phyloP scores from a whole-genome alignment of 2,797 vertebrate genomes.

The Crenichthys baileyi region DNA sequence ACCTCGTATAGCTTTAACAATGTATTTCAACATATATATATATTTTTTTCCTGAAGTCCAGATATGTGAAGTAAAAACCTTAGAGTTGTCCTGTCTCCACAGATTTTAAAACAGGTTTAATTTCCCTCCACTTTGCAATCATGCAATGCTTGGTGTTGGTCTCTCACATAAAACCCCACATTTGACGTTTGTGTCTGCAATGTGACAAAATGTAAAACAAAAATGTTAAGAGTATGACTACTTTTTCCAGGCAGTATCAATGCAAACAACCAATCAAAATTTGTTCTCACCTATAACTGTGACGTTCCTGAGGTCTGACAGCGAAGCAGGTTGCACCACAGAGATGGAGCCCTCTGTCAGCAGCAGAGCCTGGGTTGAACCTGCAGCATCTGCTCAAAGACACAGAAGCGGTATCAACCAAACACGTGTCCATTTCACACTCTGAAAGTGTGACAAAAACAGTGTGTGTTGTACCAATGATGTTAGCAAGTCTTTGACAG shows the following conservation, averaged over 20 bases:
- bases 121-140: not conserved
- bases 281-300: slow-evolving; percentile 72
- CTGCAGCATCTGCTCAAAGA: slow-evolving; percentile 72
- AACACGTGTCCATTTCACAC: not conserved
- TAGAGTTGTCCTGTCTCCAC: not conserved
- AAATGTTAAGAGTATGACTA: not conserved
- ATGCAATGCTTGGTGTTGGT: not conserved
- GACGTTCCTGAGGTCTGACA: slow-evolving; percentile 79
- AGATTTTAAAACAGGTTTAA: not conserved
- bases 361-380: slow-evolving; percentile 78
- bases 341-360: slow-evolving; percentile 81
- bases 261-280: not conserved
- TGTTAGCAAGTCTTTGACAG: slow-evolving; percentile 77
- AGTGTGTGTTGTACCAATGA: slow-evolving; percentile 73
- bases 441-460: not conserved
- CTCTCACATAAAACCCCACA: not conserved
- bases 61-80: not conserved
- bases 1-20: not conserved
- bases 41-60: not conserved
- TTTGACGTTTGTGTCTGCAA: not conserved
- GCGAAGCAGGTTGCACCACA: slow-evolving; percentile 66
- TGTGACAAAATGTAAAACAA: not conserved
- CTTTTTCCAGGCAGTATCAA: not conserved
- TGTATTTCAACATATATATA: not conserved
- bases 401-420: slow-evolving; percentile 2